phyloP scores from a whole-genome alignment of 1,140 invertebrate species.

The Schlechtendalia chinensis region DNA sequence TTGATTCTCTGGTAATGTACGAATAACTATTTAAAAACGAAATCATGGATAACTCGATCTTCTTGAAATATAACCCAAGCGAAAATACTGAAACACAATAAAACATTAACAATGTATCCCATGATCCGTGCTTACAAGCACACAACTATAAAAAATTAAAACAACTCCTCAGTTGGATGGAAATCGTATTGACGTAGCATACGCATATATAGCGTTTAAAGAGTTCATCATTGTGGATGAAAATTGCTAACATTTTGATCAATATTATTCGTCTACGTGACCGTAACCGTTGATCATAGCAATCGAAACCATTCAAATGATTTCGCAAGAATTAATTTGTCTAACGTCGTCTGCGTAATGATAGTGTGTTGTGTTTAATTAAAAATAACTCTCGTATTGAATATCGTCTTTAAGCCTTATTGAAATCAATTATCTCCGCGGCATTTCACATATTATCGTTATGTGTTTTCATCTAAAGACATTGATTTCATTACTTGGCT shows the following conservation, averaged over 20 bases:
- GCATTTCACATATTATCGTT: no score
- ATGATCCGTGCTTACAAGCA: neutral
- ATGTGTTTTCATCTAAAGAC: no score
- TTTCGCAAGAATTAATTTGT: neutral
- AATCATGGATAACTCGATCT: neutral
- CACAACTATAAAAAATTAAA: no score
- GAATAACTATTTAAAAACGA: neutral
- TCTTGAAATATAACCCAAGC: neutral
- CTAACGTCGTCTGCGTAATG: neutral
- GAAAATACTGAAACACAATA: neutral
- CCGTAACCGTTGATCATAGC: neutral
- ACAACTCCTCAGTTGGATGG: neutral
- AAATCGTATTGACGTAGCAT: neutral
- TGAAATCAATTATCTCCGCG: constrained; percentile 7
- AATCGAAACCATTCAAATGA: neutral
- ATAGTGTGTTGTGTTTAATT: neutral
- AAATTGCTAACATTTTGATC: no score
- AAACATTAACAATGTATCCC: constrained; percentile 7
- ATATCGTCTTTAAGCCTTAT: neutral
- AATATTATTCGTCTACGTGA: neutral
- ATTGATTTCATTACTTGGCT: no score
- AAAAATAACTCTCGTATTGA: no score
- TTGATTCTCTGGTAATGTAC: neutral
- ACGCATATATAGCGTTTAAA: no score
- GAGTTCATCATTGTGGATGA: no score